Conservation (phyloP, 2,888 invertebrate genomes). For the Heteromyza rotundicornis region DNA sequence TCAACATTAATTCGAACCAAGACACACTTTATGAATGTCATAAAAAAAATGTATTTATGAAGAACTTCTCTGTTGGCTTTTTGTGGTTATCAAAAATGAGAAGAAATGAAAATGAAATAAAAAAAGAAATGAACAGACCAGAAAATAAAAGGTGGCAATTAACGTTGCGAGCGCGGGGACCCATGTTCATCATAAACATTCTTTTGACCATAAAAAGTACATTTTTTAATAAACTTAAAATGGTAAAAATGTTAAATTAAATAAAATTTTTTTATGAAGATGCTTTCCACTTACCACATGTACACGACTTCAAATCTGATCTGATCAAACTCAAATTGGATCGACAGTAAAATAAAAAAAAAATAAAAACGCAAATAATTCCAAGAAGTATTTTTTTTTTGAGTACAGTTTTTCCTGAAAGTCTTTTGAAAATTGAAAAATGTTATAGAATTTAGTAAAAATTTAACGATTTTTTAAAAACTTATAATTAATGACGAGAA, state of each 20-base stretch:
- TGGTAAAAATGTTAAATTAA: neutral
- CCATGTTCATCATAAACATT: neutral
- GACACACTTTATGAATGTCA: neutral
- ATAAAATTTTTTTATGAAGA: neutral
- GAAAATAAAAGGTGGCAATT: conserved; percentile 2
- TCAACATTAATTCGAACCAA: neutral
- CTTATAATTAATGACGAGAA: neutral
- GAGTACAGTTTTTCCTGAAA: neutral
- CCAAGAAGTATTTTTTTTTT: neutral
- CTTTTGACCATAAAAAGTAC: no score
- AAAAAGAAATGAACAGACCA: no score
- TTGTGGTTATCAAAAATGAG: no score
- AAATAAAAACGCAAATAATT: neutral
- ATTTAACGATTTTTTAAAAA: neutral
- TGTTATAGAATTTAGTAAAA: neutral
- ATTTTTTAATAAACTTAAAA: conserved; percentile 1
- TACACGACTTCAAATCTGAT: no score
- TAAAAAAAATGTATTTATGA: neutral
- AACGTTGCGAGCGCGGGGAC: neutral
- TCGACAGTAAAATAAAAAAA: neutral
- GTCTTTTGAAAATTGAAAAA: no score
- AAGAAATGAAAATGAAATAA: no score
- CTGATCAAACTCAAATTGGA: neutral
- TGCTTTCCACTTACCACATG: no score
- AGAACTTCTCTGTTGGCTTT: neutral